These are phyloP conservation scores for Irena cyanogastra DNA, from an alignment of 2,113 vertebrate species.

Conservation along the genomic window DNA sequence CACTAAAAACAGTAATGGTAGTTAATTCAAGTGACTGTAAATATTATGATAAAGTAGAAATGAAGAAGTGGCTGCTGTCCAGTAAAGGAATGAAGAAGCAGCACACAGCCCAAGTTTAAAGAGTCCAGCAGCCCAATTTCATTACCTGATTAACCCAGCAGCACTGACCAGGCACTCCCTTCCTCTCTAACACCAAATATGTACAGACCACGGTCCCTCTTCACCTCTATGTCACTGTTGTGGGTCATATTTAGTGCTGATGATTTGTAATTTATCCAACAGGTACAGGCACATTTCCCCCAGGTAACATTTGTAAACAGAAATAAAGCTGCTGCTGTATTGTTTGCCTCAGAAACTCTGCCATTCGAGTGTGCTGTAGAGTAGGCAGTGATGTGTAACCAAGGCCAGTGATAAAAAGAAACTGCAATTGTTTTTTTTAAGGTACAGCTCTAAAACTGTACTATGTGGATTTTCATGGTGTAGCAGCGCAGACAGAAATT, in stretches of 20 bases:
- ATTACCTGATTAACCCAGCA: not conserved
- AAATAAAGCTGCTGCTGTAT: constrained; percentile 53
- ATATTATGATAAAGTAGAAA: not conserved
- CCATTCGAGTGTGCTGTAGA: not conserved
- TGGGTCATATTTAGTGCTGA: constrained; percentile 41
- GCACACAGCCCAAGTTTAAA: not conserved
- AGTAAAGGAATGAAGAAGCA: not conserved
- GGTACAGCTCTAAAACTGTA: constrained; percentile 19
- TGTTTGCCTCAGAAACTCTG: constrained; percentile 60
- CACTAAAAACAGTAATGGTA: not conserved
- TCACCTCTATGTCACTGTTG: not conserved
- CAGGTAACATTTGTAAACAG: constrained; percentile 65
- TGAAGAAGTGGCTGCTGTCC: not conserved
- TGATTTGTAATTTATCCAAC: constrained; percentile 61
- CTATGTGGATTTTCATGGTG: constrained; percentile 19
- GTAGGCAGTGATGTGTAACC: constrained; percentile 34
- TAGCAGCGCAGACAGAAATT: constrained; percentile 2
- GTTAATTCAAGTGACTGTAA: not conserved
- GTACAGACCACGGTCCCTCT: not conserved
- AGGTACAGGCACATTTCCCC: constrained; percentile 58
- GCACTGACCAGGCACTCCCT: not conserved
- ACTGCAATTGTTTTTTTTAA: constrained; percentile 21
- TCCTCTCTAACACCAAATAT: not conserved
- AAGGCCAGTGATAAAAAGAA: constrained; percentile 64
- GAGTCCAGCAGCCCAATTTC: not conserved